phyloP scores from a whole-genome alignment of 2,113 vertebrate species.

The Onychostoma macrolepis region DNA sequence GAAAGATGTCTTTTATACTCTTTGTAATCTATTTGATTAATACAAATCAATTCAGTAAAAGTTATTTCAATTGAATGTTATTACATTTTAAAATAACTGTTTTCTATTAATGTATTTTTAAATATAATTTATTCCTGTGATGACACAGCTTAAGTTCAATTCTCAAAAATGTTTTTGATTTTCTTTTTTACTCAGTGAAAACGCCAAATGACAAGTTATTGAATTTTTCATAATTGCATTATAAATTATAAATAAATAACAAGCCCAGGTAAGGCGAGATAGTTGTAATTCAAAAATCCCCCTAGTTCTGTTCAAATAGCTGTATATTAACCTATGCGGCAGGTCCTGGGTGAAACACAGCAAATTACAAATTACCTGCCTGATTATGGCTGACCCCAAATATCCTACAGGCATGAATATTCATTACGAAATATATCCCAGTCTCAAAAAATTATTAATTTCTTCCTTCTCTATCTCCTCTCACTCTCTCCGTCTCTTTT shows the following conservation, averaged over 20 bases:
- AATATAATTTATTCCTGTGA: background rate
- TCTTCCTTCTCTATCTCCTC: constrained; percentile 36
- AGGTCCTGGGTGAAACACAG: constrained; percentile 75
- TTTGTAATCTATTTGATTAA: background rate
- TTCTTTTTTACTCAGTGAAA: background rate
- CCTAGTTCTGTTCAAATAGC: constrained; percentile 44
- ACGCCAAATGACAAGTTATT: background rate
- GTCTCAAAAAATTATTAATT: constrained; percentile 58
- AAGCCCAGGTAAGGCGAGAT: constrained; percentile 12
- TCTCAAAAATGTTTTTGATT: background rate
- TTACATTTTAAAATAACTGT: background rate
- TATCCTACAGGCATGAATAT: constrained; percentile 83
- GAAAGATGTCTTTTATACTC: background rate
- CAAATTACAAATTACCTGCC: constrained; percentile 84
- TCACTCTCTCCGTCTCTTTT: constrained; percentile 60
- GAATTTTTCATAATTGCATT: constrained; percentile 10
- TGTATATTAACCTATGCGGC: constrained; percentile 73
- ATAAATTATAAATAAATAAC: constrained; percentile 10
- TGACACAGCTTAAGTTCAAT: too few species aligned
- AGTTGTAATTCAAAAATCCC: constrained; percentile 25
- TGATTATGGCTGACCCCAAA: constrained; percentile 84
- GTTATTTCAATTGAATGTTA: background rate
- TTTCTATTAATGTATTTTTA: background rate
- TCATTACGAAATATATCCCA: constrained; percentile 71
- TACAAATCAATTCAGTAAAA: background rate